Percentiles rank a stretch among this genome's conserved stretches.
Conservation (phyloP, 2,888 invertebrate genomes). For the Acanthococcus lagerstroemiae region DNA sequence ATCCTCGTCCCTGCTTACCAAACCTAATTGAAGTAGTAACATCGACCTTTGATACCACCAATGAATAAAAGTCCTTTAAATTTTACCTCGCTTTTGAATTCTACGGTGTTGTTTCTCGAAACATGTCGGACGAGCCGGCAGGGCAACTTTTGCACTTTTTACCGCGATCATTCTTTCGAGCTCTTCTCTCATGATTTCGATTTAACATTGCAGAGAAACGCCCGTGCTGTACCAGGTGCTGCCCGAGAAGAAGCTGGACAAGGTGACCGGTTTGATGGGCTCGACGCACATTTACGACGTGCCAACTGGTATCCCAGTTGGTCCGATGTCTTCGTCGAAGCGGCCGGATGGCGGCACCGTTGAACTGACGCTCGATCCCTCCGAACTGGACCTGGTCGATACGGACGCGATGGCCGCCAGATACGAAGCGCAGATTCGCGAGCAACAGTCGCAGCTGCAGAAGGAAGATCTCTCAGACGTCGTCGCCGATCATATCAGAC, state of each 20-base stretch:
- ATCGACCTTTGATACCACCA: too few relatives aligned
- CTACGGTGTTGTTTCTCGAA: not conserved
- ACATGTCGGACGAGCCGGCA: too few relatives aligned
- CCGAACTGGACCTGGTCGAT: slow-evolving; percentile 85
- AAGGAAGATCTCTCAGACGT: slow-evolving; percentile 96
- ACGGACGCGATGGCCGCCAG: slow-evolving; percentile 90
- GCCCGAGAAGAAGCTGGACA: slow-evolving; percentile 85
- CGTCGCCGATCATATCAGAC: slow-evolving; percentile 95
- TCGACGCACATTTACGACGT: slow-evolving; percentile 98
- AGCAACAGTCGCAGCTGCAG: slow-evolving; percentile 76
- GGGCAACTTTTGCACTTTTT: too few relatives aligned
- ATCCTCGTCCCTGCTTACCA: too few relatives aligned
- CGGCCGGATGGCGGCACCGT: slow-evolving; percentile 59
- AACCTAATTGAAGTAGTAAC: too few relatives aligned
- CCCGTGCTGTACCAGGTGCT: slow-evolving; percentile 91
- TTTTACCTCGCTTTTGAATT: not conserved
- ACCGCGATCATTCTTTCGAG: too few relatives aligned
- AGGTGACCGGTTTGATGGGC: slow-evolving; percentile 84
- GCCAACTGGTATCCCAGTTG: slow-evolving; percentile 48
- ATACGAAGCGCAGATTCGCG: slow-evolving; percentile 91
- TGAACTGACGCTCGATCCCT: slow-evolving; percentile 92
- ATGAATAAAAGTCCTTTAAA: too few relatives aligned
- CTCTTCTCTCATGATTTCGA: too few relatives aligned
- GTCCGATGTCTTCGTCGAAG: slow-evolving; percentile 20
- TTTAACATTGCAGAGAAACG: slow-evolving; percentile 65